These are phyloP conservation scores for Drosophila rubida DNA, from an alignment of 2,888 invertebrate species.

Conservation along the genomic window DNA sequence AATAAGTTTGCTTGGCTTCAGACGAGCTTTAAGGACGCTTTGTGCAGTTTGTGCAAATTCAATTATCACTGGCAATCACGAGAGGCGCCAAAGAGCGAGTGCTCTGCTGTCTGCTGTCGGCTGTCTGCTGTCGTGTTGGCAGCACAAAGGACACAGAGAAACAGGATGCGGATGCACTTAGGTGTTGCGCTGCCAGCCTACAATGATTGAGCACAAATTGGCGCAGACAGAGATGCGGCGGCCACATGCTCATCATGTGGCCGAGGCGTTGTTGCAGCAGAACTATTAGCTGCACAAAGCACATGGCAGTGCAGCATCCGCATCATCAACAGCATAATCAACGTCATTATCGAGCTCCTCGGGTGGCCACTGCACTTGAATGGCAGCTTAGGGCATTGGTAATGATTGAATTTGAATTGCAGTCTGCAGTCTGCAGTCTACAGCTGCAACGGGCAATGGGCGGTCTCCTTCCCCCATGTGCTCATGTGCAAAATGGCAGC, in stretches of 20 bases:
- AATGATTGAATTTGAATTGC: constrained; percentile 77
- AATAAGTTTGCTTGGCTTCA: background rate
- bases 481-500: constrained; percentile 39
- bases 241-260: constrained; percentile 7
- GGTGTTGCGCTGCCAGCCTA: constrained; percentile 20
- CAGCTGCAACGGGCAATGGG: no score
- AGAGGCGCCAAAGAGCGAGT: constrained; percentile 4
- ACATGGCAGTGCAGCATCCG: constrained; percentile 29
- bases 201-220: constrained; percentile 38
- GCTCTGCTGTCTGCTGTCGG: no score
- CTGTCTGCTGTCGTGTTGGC: background rate
- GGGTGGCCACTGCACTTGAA: constrained; percentile 51
- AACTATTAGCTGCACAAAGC: constrained; percentile 58
- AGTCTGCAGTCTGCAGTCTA: constrained; percentile 24
- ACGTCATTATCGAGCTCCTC: constrained; percentile 15
- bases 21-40: background rate
- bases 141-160: constrained; percentile 20
- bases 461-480: constrained; percentile 51
- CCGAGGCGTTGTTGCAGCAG: background rate
- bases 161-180: constrained; percentile 15
- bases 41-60: constrained; percentile 43
- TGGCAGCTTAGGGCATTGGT: constrained; percentile 67
- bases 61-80: constrained; percentile 49
- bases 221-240: constrained; percentile 18
- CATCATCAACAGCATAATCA: constrained; percentile 9